Evolutionary conservation across 1,140 invertebrate species (phyloP).

Genomic region (Whitmania pigra): DNA sequence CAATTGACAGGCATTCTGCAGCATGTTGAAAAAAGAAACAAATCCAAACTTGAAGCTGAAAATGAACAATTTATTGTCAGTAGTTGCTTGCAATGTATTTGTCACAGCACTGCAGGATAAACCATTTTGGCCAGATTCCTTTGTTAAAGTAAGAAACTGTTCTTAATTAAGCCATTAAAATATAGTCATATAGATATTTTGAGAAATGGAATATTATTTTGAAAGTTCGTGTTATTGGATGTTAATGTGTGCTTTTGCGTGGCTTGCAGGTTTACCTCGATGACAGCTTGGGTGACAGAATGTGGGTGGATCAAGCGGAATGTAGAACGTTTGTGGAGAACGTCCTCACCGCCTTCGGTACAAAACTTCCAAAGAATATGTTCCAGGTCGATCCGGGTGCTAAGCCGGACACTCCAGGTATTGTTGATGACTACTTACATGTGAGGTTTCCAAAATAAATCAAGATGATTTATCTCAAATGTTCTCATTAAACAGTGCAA

Average conservation of each 20-base stretch:
- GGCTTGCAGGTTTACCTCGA: constrained; percentile 67
- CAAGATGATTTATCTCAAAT: too few species aligned
- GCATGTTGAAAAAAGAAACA: constrained; percentile 65
- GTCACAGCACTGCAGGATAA: constrained; percentile 62
- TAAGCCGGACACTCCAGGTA: neutral
- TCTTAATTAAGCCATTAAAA: neutral
- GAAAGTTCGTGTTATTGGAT: neutral
- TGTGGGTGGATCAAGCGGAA: constrained; percentile 82
- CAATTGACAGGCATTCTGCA: constrained; percentile 49
- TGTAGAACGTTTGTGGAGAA: constrained; percentile 85
- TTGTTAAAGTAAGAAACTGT: constrained; percentile 42
- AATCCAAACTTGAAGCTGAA: constrained; percentile 56
- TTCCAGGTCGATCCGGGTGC: neutral
- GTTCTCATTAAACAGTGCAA: too few species aligned
- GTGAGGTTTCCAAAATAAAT: too few species aligned
- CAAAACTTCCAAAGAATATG: constrained; percentile 46
- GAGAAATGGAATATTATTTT: neutral
- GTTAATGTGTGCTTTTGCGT: neutral
- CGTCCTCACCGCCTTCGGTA: constrained; percentile 73
- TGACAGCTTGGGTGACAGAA: constrained; percentile 75
- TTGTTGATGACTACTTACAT: too few species aligned
- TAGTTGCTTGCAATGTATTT: constrained; percentile 72
- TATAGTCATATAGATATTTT: neutral
- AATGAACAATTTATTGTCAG: constrained; percentile 63
- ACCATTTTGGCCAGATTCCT: constrained; percentile 47